phyloP scores from a whole-genome alignment of 2,797 vertebrate genomes.

The Gymnoscopelus microlampas region DNA sequence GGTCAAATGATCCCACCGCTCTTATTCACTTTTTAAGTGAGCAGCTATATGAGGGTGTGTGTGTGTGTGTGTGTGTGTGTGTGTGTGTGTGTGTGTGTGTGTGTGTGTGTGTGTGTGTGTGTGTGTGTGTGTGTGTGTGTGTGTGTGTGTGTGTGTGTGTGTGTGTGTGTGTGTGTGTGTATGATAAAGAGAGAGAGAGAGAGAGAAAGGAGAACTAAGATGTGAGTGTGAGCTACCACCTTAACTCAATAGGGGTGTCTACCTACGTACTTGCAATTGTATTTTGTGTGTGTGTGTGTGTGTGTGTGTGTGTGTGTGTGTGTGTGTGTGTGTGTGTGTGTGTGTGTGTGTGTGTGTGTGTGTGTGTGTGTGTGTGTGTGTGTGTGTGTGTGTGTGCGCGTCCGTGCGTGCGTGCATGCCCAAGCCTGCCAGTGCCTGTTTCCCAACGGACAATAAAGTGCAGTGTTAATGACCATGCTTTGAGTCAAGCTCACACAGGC shows the following conservation, averaged over 20 bases:
- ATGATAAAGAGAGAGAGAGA: too few species aligned
- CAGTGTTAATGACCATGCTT: constrained; percentile 78
- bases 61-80: constrained; percentile 29
- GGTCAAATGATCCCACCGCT: neutral
- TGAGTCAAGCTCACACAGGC: constrained; percentile 69
- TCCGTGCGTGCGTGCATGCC: neutral
- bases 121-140: neutral
- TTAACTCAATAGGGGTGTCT: too few species aligned
- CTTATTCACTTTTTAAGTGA: neutral
- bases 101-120: neutral
- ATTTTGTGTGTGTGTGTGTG: constrained; percentile 13
- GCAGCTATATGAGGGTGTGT: neutral
- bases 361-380: constrained; percentile 24
- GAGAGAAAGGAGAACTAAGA: too few species aligned
- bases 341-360: constrained; percentile 23
- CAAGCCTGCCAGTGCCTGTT: constrained; percentile 45
- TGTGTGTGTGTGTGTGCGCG: neutral
- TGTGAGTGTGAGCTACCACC: too few species aligned
- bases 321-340: constrained; percentile 1
- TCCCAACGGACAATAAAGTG: constrained; percentile 76
- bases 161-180: neutral
- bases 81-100: constrained; percentile 10
- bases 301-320: constrained; percentile 23
- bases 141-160: neutral
- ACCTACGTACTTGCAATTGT: neutral